phyloP scores from a whole-genome alignment of 2,888 invertebrate species.

The Amphiduros pacificus region DNA sequence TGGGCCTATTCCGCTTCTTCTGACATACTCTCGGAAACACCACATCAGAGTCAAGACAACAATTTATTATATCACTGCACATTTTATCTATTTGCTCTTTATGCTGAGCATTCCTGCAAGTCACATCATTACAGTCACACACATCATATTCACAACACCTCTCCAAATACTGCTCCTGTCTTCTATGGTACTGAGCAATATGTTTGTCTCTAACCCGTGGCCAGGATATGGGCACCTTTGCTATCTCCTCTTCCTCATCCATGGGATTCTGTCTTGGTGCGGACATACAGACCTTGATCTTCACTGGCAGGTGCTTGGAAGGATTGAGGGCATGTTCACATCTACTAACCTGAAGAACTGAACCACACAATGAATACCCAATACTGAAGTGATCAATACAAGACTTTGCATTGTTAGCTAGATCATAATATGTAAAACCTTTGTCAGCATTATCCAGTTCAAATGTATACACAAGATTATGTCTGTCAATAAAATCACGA shows the following conservation, averaged over 20 bases:
- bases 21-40: not conserved
- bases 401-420: not conserved
- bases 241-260: too few species aligned
- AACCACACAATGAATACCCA: not conserved
- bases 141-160: not conserved
- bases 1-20: not conserved
- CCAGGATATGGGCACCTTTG: too few species aligned
- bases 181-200: too few species aligned
- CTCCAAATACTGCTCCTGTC: not conserved
- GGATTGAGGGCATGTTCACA: not conserved
- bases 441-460: not conserved
- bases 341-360: not conserved
- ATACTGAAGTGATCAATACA: not conserved
- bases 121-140: not conserved
- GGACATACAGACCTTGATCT: not conserved
- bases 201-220: not conserved
- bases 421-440: not conserved
- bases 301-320: not conserved
- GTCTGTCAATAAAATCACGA: not conserved
- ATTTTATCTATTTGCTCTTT: not conserved
- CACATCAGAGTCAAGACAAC: not conserved
- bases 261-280: too few species aligned
- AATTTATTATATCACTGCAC: not conserved
- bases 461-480: not conserved
- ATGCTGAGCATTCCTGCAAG: not conserved